Evolutionary conservation across 1,140 invertebrate genomes (phyloP).

Genomic region (Drosophila dunni): DNA sequence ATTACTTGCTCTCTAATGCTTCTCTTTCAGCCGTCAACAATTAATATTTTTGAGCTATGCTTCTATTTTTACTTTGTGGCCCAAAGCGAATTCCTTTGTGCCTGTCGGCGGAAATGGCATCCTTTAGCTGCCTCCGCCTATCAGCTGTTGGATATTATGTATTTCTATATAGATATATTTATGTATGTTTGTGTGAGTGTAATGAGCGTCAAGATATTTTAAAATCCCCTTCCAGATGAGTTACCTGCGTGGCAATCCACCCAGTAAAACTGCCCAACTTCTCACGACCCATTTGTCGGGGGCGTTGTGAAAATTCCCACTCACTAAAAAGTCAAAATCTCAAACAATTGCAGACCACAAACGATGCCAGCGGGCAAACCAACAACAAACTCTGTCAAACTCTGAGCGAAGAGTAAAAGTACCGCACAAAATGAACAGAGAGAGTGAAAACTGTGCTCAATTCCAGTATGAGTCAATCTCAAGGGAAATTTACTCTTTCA

Average conservation of each 20-base stretch:
- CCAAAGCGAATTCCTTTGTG: slow-evolving; percentile 39
- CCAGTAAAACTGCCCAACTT: slow-evolving; percentile 15
- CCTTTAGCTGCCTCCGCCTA: slow-evolving; percentile 46
- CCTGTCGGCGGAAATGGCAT: slow-evolving; percentile 43
- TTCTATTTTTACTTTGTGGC: slow-evolving; percentile 18
- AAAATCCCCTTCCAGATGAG: slow-evolving; percentile 26
- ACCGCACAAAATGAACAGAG: slow-evolving; percentile 3
- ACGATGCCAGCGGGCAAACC: slow-evolving; percentile 23
- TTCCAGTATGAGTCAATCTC: slow-evolving; percentile 24
- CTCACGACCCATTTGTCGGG: slow-evolving; percentile 36
- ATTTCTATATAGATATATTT: slow-evolving; percentile 25
- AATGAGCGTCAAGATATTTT: slow-evolving; percentile 51
- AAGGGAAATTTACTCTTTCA: slow-evolving; percentile 59
- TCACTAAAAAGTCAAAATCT: slow-evolving; percentile 56
- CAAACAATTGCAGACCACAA: slow-evolving; percentile 64
- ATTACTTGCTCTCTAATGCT: neutral
- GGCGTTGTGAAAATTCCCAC: slow-evolving; percentile 44
- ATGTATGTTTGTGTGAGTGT: slow-evolving; percentile 26
- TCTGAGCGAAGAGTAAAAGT: slow-evolving; percentile 58
- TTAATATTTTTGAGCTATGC: slow-evolving; percentile 27
- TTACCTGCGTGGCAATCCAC: slow-evolving; percentile 8
- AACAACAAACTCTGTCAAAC: slow-evolving; percentile 6
- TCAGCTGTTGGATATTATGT: slow-evolving; percentile 35
- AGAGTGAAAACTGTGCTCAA: neutral
- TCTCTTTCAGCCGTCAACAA: slow-evolving; percentile 30